These are phyloP conservation scores for Esperia sulphurella DNA, from an alignment of 2,888 invertebrate species.

Conservation along the genomic window DNA sequence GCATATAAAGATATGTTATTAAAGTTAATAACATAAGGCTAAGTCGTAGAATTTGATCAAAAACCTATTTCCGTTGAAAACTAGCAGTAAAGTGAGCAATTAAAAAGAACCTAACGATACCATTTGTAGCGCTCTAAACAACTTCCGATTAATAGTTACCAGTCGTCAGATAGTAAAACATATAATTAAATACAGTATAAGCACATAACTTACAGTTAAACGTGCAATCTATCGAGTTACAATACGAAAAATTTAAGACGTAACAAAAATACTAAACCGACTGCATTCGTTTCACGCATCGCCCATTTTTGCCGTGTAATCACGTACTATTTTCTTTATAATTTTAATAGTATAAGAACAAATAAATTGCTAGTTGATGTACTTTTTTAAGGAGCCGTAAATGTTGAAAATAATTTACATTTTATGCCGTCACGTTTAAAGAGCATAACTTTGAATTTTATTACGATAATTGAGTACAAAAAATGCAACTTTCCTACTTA, in stretches of 20 bases:
- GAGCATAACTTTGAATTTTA: constrained; percentile 1
- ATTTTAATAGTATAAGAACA: constrained; percentile 36
- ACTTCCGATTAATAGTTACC: constrained; percentile 3
- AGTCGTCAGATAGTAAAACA: constrained; percentile 9
- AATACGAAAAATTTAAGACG: constrained; percentile 29
- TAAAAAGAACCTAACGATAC: not conserved
- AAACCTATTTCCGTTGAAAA: not conserved
- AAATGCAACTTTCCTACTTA: not conserved
- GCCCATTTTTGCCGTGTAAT: constrained; percentile 46
- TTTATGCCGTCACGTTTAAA: constrained; percentile 14
- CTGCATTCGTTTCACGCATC: constrained; percentile 57
- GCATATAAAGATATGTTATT: too few species aligned
- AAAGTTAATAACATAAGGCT: too few species aligned
- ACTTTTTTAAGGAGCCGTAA: constrained; percentile 28
- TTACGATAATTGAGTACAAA: not conserved
- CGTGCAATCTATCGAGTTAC: constrained; percentile 21
- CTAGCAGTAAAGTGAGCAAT: not conserved
- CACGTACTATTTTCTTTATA: constrained; percentile 37
- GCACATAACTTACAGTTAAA: constrained; percentile 3
- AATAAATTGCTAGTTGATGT: constrained; percentile 33
- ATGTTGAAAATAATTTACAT: constrained; percentile 35
- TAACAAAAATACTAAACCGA: constrained; percentile 17
- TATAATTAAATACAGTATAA: constrained; percentile 9
- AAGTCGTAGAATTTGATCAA: not conserved
- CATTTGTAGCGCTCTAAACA: not conserved